phyloP scores from a whole-genome alignment of 1,140 invertebrate genomes.

The Drosophila navojoa region DNA sequence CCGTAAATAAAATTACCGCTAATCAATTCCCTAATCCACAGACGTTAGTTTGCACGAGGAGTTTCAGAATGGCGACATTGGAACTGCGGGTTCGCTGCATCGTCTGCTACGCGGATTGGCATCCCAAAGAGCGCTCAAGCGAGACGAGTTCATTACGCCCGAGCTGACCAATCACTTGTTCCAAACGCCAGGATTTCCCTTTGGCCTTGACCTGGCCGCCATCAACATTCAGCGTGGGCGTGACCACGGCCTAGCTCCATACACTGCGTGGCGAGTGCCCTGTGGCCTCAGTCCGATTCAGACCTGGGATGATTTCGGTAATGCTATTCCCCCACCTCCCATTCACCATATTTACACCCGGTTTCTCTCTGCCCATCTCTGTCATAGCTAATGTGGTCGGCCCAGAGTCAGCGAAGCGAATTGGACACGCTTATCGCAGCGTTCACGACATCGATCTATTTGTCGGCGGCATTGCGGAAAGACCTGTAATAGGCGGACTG shows the following conservation, averaged over 20 bases:
- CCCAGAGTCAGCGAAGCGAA: conserved; percentile 86
- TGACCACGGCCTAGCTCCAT: conserved; percentile 94
- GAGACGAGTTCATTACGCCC: conserved; percentile 92
- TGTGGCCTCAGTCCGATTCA: conserved; percentile 90
- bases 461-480: conserved; percentile 93
- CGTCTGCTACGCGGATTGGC: conserved; percentile 90
- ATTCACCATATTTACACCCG: not conserved
- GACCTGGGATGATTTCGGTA: conserved; percentile 89
- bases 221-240: conserved; percentile 95
- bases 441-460: conserved; percentile 97
- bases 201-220: conserved; percentile 94
- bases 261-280: conserved; percentile 91
- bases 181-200: conserved; percentile 88
- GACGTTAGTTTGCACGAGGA: conserved; percentile 92
- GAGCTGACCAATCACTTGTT: conserved; percentile 95
- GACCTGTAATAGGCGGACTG: conserved; percentile 90
- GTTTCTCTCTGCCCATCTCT: not conserved
- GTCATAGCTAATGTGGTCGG: conserved; percentile 87
- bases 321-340: not conserved
- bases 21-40: conserved; percentile 68
- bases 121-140: conserved; percentile 90
- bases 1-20: not conserved
- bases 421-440: conserved; percentile 88
- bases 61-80: conserved; percentile 86
- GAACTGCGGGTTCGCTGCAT: conserved; percentile 91